Evolutionary conservation across 2,797 vertebrate genomes (phyloP).

Genomic region (Sebastiscus albofasciatus): DNA sequence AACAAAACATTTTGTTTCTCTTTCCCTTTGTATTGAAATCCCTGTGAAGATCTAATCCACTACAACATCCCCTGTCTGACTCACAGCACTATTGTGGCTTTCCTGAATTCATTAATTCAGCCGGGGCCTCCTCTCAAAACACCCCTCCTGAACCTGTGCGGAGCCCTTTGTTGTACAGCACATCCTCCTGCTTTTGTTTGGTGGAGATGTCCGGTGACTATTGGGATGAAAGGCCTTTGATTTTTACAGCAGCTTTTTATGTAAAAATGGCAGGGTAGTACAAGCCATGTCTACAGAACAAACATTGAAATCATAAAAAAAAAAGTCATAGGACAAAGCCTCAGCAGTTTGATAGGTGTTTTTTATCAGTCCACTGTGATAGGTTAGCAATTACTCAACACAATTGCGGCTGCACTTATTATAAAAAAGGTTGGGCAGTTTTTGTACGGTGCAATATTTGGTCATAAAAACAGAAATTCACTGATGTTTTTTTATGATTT

Average conservation of each 20-base stretch:
- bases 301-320: neutral
- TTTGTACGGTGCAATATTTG: neutral
- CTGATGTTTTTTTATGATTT: neutral
- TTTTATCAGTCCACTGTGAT: neutral
- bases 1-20: neutral
- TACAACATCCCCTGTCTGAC: neutral
- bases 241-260: constrained; percentile 41
- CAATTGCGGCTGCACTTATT: neutral
- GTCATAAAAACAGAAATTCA: neutral
- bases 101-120: constrained; percentile 32
- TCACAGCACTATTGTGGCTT: neutral
- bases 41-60: constrained; percentile 16
- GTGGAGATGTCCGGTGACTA: constrained; percentile 4
- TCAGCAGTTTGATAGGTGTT: neutral
- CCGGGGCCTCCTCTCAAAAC: constrained; percentile 11
- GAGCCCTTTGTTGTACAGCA: constrained; percentile 24
- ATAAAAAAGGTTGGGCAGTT: neutral
- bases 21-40: constrained; percentile 12
- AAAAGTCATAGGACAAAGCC: constrained; percentile 5
- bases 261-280: constrained; percentile 20
- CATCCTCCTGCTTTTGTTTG: constrained; percentile 29
- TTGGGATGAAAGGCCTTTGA: constrained; percentile 40
- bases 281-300: neutral
- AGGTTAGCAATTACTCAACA: neutral
- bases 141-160: neutral